These are phyloP conservation scores for Rhopalosiphum maidis DNA, from an alignment of 1,140 invertebrate genomes.

Conservation along the genomic window DNA sequence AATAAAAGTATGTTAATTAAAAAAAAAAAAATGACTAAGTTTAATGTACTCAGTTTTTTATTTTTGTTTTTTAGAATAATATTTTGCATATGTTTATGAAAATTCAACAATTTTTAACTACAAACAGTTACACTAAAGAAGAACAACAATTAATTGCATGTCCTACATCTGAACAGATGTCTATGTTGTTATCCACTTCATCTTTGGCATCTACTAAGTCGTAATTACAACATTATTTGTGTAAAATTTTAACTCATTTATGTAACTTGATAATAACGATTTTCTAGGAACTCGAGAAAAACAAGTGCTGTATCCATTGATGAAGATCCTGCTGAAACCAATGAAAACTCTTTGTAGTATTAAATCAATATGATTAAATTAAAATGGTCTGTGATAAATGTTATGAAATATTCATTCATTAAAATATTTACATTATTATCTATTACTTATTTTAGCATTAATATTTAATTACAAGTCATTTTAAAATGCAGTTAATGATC, in stretches of 20 bases:
- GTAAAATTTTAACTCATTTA: neutral
- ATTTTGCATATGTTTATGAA: slow-evolving; percentile 85
- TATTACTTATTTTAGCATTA: neutral
- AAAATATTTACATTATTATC: neutral
- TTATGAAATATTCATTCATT: neutral
- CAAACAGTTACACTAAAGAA: slow-evolving; percentile 78
- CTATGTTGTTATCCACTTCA: slow-evolving; percentile 82
- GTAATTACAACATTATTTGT: slow-evolving; percentile 22
- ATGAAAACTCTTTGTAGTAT: neutral
- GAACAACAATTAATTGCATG: slow-evolving; percentile 84
- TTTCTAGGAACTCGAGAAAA: slow-evolving; percentile 45
- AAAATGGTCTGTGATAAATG: slow-evolving; percentile 32
- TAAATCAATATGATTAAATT: neutral
- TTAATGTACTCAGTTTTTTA: neutral
- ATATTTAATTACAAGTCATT: neutral
- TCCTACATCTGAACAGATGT: slow-evolving; percentile 89
- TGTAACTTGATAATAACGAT: neutral
- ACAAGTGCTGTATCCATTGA: slow-evolving; percentile 40
- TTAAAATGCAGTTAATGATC: slow-evolving; percentile 33
- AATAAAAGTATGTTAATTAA: slow-evolving; percentile 72
- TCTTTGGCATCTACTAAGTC: slow-evolving; percentile 64
- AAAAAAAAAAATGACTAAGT: too few species aligned
- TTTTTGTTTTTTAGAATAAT: slow-evolving; percentile 76
- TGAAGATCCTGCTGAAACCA: slow-evolving; percentile 36
- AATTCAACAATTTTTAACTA: slow-evolving; percentile 76